A percentile compares a stretch with the other conserved stretches of the same genome.
Evolutionary conservation across 2,888 invertebrate genomes (phyloP).

Genomic region (Pilophorus perplexus): DNA sequence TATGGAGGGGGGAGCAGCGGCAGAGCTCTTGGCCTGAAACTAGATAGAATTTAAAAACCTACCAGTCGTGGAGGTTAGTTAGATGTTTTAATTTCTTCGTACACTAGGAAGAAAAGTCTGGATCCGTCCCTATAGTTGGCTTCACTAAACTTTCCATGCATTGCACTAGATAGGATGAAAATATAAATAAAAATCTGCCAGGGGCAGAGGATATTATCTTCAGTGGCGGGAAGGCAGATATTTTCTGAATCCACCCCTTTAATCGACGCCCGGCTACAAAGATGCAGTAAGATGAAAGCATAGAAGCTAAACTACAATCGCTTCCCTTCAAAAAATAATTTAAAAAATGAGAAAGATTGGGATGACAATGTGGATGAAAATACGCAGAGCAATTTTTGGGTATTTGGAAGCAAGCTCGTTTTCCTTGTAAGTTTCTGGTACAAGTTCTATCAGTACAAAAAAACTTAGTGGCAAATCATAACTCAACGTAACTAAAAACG

Average conservation of each 20-base stretch:
- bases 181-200: too few relatives aligned
- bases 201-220: too few relatives aligned
- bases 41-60: too few relatives aligned
- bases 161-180: too few relatives aligned
- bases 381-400: slow-evolving; percentile 18
- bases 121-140: too few relatives aligned
- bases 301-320: slow-evolving; percentile 1
- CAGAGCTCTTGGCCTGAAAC: too few relatives aligned
- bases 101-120: too few relatives aligned
- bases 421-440: slow-evolving; percentile 22
- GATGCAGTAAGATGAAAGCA: slow-evolving; percentile 10
- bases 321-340: background rate
- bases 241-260: slow-evolving; percentile 1
- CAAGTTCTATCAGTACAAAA: slow-evolving; percentile 13
- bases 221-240: background rate
- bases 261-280: background rate
- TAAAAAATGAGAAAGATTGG: slow-evolving; percentile 1
- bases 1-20: too few relatives aligned
- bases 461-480: too few relatives aligned
- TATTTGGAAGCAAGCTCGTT: slow-evolving; percentile 29
- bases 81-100: too few relatives aligned
- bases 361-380: background rate
- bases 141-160: too few relatives aligned
- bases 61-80: too few relatives aligned
- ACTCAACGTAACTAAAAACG: background rate